Conservation (phyloP, 2,797 vertebrate species). For the Protosalanx chinensis region DNA sequence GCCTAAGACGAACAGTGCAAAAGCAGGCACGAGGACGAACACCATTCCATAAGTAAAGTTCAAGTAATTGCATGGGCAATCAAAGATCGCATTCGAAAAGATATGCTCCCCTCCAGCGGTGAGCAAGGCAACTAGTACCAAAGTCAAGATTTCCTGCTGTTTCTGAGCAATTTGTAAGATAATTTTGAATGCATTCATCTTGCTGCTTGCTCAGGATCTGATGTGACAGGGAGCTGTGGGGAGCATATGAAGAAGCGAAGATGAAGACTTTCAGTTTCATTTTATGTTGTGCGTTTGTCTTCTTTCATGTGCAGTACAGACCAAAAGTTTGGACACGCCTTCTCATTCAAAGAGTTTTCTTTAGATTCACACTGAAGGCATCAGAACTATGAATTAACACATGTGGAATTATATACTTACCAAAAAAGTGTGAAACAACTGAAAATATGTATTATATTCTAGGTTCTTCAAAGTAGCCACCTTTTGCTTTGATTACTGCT, state of each 20-base stretch:
- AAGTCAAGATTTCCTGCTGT: constrained; percentile 55
- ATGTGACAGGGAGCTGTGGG: neutral
- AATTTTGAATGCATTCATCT: constrained; percentile 63
- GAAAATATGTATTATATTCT: no score
- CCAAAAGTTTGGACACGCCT: neutral
- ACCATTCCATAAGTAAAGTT: constrained; percentile 70
- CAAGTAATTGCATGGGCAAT: constrained; percentile 74
- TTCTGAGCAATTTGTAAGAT: constrained; percentile 49
- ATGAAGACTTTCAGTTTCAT: constrained; percentile 11
- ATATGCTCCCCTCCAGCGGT: constrained; percentile 69
- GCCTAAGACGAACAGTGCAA: constrained; percentile 72
- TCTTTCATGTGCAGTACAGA: neutral
- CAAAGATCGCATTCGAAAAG: constrained; percentile 71
- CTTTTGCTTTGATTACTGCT: no score
- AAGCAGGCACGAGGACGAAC: constrained; percentile 77
- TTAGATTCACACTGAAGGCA: no score
- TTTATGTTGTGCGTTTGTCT: neutral
- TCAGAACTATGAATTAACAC: no score
- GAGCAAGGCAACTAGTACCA: constrained; percentile 67
- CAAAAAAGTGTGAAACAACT: no score
- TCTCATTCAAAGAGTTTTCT: neutral
- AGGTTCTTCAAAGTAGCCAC: no score
- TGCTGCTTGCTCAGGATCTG: neutral
- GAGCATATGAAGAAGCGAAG: neutral
- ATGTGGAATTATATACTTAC: no score